Evolutionary conservation across 2,888 invertebrate species (phyloP), one percentile per base, ranked within the genome.

Genomic region (Gonocerus acuteangulatus): DNA sequence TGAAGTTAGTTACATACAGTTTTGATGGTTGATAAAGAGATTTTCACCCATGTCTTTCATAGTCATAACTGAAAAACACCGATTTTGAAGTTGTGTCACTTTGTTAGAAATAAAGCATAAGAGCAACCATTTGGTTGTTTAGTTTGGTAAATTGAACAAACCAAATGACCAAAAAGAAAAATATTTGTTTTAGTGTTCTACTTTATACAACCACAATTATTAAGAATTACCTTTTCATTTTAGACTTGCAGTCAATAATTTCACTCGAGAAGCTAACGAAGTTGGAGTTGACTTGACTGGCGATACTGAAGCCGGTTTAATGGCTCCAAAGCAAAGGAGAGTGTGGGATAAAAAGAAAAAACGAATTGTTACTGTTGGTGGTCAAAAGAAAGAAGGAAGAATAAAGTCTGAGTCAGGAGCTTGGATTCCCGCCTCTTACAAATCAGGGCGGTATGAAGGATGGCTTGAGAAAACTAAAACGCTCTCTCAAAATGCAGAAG

Each of bases 311-410:
- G 84, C 85, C 22, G 76, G 76, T 1, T 42, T 54, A 3, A 79
- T 82, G 32, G 65, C 67, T 42, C 60, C 63, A 19, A 61, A 65
- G 51, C 65, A 67, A 4, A 67, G 65, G 48, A 83, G 85, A 71
- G 85, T 84, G 72, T 95, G 97, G 97, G 96, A 97, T 77, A 81
- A 94, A 51, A 93, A 94, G 73, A 86, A 89, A 75, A 97, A 96
- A 81, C 95, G 92, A 78, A 95, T 93, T 86, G 86, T 97, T 32
- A 80, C 83, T 22, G 80, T 82, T 1, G 79, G 81, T 66, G 79
- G 79, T 64, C 85, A 85, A 73, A 69, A 77, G 70, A 65, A 63
- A 60, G 69, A 52, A 32, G 63, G 63, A 59, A 91, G 88, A 76
- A 95, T 99, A 67, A 86, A 87, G 69, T 96, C 96, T 0, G 99